Conservation (phyloP, 2,888 invertebrate species). For the Cabera pusaria region DNA sequence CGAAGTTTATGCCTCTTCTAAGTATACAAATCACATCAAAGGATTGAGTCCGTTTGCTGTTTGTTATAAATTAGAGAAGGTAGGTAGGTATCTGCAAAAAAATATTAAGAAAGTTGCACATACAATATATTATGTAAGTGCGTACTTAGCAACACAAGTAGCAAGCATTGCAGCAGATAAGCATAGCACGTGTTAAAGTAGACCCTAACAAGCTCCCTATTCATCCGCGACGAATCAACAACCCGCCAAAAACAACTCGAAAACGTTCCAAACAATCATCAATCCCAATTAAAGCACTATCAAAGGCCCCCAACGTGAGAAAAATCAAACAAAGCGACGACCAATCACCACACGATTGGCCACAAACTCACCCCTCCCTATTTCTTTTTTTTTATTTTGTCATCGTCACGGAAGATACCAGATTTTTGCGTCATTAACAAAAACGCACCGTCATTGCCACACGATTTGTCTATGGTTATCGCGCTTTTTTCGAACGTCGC, state of each 20-base stretch:
- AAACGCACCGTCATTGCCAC: conserved; percentile 66
- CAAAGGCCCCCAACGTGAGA: conserved; percentile 66
- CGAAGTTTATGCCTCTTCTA: too few species aligned
- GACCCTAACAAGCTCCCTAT: conserved; percentile 29
- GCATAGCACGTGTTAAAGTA: conserved; percentile 19
- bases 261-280: conserved; percentile 57
- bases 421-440: conserved; percentile 77
- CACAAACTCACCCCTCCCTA: conserved; percentile 47
- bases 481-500: conserved; percentile 62
- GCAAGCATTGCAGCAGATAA: too few species aligned
- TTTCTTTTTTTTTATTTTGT: conserved; percentile 59
- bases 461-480: conserved; percentile 82
- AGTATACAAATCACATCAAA: too few species aligned
- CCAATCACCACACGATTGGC: conserved; percentile 59
- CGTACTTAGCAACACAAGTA: too few species aligned
- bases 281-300: conserved; percentile 76
- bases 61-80: too few species aligned
- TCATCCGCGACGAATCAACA: conserved; percentile 40
- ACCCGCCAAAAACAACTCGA: conserved; percentile 45
- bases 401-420: conserved; percentile 63
- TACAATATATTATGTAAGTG: too few species aligned
- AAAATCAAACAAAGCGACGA: conserved; percentile 69
- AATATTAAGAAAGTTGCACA: too few species aligned
- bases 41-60: too few species aligned
- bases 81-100: too few species aligned